A percentile compares a stretch with the other conserved stretches of the same genome.
Conservation (phyloP, 2,113 vertebrate species). For the Octodon degus region DNA sequence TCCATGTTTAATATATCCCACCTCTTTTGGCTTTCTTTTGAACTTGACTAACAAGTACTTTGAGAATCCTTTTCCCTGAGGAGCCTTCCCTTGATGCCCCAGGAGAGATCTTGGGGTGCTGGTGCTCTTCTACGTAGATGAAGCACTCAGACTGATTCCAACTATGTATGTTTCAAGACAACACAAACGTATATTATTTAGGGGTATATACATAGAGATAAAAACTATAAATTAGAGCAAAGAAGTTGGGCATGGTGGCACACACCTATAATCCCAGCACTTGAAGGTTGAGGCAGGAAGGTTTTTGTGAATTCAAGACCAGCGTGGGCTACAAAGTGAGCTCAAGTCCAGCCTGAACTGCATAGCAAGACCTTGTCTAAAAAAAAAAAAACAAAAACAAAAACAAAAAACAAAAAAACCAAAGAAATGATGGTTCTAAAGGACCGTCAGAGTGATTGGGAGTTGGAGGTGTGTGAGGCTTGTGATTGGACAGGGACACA, state of each 20-base stretch:
- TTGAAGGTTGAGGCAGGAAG: too few species aligned
- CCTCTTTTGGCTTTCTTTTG: not conserved
- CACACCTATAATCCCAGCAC: too few species aligned
- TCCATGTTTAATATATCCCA: not conserved
- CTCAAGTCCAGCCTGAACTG: too few species aligned
- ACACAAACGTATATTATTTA: not conserved
- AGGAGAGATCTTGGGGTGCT: not conserved
- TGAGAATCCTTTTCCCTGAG: not conserved
- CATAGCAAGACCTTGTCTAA: too few species aligned
- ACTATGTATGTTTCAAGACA: not conserved
- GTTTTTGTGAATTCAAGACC: too few species aligned
- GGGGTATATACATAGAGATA: not conserved
- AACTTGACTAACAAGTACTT: not conserved
- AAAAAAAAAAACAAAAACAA: too few species aligned
- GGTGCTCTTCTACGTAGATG: not conserved
- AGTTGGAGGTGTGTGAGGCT: not conserved
- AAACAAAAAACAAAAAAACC: not conserved
- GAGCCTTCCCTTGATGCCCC: not conserved
- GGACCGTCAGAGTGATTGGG: not conserved
- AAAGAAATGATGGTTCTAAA: not conserved
- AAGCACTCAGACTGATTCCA: not conserved
- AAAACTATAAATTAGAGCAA: constrained; percentile 31
- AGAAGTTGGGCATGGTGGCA: not conserved
- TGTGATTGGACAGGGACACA: not conserved
- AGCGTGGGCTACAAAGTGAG: too few species aligned